Base-by-base conservation (phyloP, 2,888 invertebrate genomes). In the Pandemis cinnamomeana region DNA sequence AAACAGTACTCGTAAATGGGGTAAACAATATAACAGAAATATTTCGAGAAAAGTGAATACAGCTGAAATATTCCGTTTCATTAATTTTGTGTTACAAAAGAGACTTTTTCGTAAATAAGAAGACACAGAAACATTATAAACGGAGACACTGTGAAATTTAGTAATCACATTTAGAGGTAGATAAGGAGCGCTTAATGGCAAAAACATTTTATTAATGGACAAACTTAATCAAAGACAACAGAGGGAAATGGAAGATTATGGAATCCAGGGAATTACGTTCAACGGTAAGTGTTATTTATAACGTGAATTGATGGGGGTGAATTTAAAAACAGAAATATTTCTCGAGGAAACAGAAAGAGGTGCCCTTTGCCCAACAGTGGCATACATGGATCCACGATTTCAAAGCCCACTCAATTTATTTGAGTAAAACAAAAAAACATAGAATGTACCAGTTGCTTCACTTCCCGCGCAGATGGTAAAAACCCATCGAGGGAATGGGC, bases 201-300 rank as follows among this genome's bases (percentile, higher is more conserved):
- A 42, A 51, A 20, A 64, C 60, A 64, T 27, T 69, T 73, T 64
- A 69, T 69, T 44, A 73, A 73, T 73, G 72, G 72, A 73, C 51
- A 36, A 64, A 73, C 51, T 69, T 69, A 73, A 66, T 69, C 69
- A 73, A 73, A 71, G 51, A 58, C 48, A 68, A 69, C 63, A 58
- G 27, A 36, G 11, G 64, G 64, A 51, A 66, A 41, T 41, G 55
- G 41, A 68, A 7, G 64, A 69, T 69, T 67, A 69, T 27, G 36
- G 20, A 68, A 51, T 42, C 63, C 68, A 20, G 42, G 64, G 69
- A 73, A 73, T 72, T 72, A 72, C 41, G 46, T 8, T 8, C 13
- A 62, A 62, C 36, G 62, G 68, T 27, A 58, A 63, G 48, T 48
- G 58, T 64, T 69, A 73, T 66, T 64, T 69, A 73, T 66, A 41